Base-by-base conservation (phyloP, 2,888 invertebrate species). In the Biston betularia region DNA sequence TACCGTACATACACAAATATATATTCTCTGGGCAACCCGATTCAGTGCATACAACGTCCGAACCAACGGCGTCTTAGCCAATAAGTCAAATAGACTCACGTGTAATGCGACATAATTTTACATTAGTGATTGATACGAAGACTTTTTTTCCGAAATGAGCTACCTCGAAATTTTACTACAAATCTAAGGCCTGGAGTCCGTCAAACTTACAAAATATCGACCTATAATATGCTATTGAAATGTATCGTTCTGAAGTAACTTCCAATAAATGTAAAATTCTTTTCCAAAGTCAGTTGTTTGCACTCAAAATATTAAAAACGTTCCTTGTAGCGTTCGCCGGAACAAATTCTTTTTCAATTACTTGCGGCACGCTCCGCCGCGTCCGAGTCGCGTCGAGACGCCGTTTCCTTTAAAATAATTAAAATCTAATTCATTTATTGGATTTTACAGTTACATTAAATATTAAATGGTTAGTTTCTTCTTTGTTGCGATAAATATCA, bases 301-400 rank as follows among this genome's bases (percentile, higher is more conserved):
- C 75, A 74, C 75, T 77, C 60, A 71, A 72, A 74, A 73, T 72
- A 77, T 79, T 73, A 76, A 76, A 73, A 68, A 70, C 77, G 75
- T 73, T 72, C 70, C 72, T 68, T 72, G 66, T 66, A 56, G 57
- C 69, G 63, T 38, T 46, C 15, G 58, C 62, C 63, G 60, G 69
- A 71, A 65, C 68, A 67, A 75, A 71, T 74, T 78, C 68, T 65
- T 75, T 74, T 75, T 69, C 79, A 75, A 75, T 75, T 75, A 74
- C 73, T 71, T 68, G 61, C 64, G 71, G 72, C 75, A 70, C 69
- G 74, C 75, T 79, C 63, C 69, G 72, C 66, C 71, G 64, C 73
- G 68, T 55, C 67, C 62, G 63, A 44, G 50, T 55, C 60, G 55
- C 59, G 54, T 56, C 10, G 48, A 24, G 48, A 33, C 63, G 70